Evolutionary conservation across 2,113 vertebrate species (phyloP).

Genomic region (Chunga burmeisteri): DNA sequence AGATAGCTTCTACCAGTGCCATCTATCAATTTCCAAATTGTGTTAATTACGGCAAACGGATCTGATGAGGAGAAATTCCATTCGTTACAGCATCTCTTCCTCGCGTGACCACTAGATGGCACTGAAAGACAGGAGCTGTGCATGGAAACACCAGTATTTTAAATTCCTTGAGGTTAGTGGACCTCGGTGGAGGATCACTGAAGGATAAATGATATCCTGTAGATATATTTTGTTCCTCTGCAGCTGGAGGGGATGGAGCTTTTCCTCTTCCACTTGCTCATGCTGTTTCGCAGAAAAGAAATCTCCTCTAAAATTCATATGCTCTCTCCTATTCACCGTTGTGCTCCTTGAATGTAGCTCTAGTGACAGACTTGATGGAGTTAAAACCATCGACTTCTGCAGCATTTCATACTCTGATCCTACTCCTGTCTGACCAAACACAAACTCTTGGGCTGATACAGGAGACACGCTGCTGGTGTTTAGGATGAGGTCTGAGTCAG

Average conservation of each 20-base stretch:
- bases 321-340: neutral
- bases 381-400: neutral
- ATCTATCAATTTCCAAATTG: neutral
- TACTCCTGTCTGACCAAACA: neutral
- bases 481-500: neutral
- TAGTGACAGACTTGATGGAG: neutral
- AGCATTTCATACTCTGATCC: neutral
- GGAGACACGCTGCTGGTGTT: fast-evolving
- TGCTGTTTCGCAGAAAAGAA: neutral
- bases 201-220: neutral
- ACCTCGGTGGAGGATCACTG: neutral
- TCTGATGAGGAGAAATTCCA: neutral
- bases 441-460: neutral
- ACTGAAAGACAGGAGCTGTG: neutral
- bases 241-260: neutral
- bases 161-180: neutral
- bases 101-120: neutral
- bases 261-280: neutral
- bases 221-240: neutral
- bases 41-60: neutral
- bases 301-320: neutral
- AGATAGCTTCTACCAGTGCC: neutral
- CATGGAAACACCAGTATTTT: fast-evolving
- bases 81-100: neutral
- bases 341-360: neutral